Evolutionary conservation across 1,140 invertebrate genomes (phyloP).

Genomic region (Centruroides vittatus): DNA sequence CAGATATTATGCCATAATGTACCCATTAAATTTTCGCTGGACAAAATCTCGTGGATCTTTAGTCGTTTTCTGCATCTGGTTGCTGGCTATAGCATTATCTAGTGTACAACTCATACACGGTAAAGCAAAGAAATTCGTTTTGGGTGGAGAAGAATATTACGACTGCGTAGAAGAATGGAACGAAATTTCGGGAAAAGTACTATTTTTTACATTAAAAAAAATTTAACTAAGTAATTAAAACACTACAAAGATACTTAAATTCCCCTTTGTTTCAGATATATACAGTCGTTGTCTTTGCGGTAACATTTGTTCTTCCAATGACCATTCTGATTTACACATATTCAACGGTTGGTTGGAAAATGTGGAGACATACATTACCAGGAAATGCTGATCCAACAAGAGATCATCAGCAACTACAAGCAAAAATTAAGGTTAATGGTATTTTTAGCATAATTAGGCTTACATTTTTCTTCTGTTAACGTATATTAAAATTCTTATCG

Average conservation of each 20-base stretch:
- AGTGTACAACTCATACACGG: conserved; percentile 32
- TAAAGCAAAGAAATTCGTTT: conserved; percentile 21
- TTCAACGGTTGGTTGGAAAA: conserved; percentile 27
- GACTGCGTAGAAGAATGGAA: conserved; percentile 29
- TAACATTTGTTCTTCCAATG: conserved; percentile 38
- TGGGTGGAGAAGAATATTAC: conserved; percentile 23
- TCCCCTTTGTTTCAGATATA: conserved; percentile 23
- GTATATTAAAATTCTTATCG: no score
- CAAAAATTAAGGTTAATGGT: conserved; percentile 35
- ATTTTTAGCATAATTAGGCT: neutral
- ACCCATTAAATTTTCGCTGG: conserved; percentile 27
- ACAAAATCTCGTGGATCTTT: conserved; percentile 23
- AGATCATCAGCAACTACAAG: conserved; percentile 32
- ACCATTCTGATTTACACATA: conserved; percentile 35
- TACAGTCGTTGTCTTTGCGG: conserved; percentile 33
- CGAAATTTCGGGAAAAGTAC: conserved; percentile 10
- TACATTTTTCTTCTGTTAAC: neutral
- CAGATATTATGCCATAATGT: conserved; percentile 32
- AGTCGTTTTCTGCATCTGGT: conserved; percentile 35
- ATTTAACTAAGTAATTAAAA: no score
- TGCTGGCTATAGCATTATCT: conserved; percentile 27
- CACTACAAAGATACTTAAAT: no score
- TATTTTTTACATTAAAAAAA: neutral
- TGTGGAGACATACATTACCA: conserved; percentile 34
- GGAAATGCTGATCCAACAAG: conserved; percentile 35